These are phyloP conservation scores for Saguinus imperator DNA, from an alignment of 2,113 vertebrate species.

Conservation along the genomic window DNA sequence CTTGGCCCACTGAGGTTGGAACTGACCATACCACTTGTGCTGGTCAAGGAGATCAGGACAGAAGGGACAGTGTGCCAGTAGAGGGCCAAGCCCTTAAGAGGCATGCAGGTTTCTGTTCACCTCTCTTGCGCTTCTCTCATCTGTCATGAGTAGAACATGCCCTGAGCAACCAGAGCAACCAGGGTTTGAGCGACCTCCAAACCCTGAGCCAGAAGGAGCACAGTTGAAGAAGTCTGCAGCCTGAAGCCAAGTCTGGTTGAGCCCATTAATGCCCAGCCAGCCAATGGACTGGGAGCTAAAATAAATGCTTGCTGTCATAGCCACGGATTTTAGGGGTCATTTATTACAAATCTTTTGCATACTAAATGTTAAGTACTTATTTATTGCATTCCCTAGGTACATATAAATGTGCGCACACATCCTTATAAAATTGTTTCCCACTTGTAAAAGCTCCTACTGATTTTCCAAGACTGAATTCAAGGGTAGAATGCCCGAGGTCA, in stretches of 20 bases:
- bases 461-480: neutral
- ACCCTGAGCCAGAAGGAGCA: neutral
- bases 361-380: neutral
- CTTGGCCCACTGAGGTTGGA: neutral
- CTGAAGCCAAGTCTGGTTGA: neutral
- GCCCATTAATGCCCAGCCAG: neutral
- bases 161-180: too few relatives aligned
- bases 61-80: neutral
- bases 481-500: neutral
- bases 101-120: neutral
- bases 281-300: neutral
- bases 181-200: neutral
- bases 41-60: neutral
- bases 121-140: neutral
- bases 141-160: neutral
- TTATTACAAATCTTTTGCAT: neutral
- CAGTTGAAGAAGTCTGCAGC: neutral
- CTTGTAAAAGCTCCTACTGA: neutral
- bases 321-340: neutral
- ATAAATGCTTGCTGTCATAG: neutral
- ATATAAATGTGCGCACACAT: accelerated
- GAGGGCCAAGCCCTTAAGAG: neutral
- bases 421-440: neutral
- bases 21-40: neutral
- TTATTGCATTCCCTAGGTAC: neutral